Evolutionary conservation across 2,888 invertebrate species (phyloP).

Genomic region (Anodontia alba): DNA sequence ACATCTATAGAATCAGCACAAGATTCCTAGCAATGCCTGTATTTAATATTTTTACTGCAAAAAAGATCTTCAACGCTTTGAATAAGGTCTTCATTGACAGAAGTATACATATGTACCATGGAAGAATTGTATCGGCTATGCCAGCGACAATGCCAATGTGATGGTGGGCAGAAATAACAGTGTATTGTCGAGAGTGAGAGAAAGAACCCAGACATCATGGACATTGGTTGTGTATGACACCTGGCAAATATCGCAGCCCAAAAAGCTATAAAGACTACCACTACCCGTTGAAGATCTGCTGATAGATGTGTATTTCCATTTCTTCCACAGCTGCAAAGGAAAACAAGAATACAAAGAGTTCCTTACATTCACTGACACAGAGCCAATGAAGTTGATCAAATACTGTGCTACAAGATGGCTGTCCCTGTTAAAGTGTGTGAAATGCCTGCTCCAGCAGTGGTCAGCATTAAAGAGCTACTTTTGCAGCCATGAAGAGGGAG

Average conservation of each 20-base stretch:
- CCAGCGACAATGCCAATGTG: no score
- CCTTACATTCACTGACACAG: slow-evolving; percentile 46
- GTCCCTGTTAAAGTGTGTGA: slow-evolving; percentile 35
- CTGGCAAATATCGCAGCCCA: slow-evolving; percentile 36
- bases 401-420: slow-evolving; percentile 46
- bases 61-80: no score
- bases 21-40: no score
- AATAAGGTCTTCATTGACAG: no score
- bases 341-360: slow-evolving; percentile 47
- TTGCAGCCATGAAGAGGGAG: no score
- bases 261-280: slow-evolving; percentile 42
- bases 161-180: no score
- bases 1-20: no score
- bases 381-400: slow-evolving; percentile 48
- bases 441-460: slow-evolving; percentile 40
- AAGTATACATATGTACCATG: no score
- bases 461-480: slow-evolving; percentile 18
- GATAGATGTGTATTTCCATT: slow-evolving; percentile 35
- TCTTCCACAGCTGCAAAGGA: slow-evolving; percentile 45
- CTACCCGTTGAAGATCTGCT: slow-evolving; percentile 50
- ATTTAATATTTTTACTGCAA: no score
- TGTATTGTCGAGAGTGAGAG: background rate
- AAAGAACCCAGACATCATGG: background rate
- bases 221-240: slow-evolving; percentile 34
- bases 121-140: no score